Evolutionary conservation across 2,888 invertebrate genomes (phyloP).

Genomic region (Drosophila peninsularis): DNA sequence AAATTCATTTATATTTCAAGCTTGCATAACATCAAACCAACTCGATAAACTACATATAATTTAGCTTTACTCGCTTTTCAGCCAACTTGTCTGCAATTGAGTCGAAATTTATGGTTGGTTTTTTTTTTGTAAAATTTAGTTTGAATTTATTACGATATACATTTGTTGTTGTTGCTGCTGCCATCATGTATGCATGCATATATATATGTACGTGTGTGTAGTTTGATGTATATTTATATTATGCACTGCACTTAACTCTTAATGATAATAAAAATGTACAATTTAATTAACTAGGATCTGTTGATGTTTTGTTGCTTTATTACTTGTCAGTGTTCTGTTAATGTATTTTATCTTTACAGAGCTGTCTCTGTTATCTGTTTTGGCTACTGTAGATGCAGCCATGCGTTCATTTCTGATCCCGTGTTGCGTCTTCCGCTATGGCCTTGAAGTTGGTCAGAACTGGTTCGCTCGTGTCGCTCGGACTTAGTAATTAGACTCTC

Average conservation of each 20-base stretch:
- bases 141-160: constrained; percentile 76
- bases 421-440: constrained; percentile 25
- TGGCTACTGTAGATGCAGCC: constrained; percentile 28
- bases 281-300: constrained; percentile 78
- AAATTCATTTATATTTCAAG: not conserved
- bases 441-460: constrained; percentile 33
- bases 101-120: not conserved
- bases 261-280: constrained; percentile 79
- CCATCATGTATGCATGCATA: constrained; percentile 38
- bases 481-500: constrained; percentile 41
- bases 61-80: no score
- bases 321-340: constrained; percentile 34
- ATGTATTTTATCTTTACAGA: constrained; percentile 24
- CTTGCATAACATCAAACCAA: not conserved
- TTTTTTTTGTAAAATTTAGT: constrained; percentile 69
- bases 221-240: constrained; percentile 43
- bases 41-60: not conserved
- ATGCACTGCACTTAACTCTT: constrained; percentile 69
- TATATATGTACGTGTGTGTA: constrained; percentile 33
- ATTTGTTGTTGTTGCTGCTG: constrained; percentile 47
- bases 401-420: not conserved
- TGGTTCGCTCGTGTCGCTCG: constrained; percentile 13
- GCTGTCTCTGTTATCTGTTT: constrained; percentile 20
- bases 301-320: constrained; percentile 39
- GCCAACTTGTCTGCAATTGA: not conserved